phyloP scores from a whole-genome alignment of 2,888 invertebrate genomes.

The Cheilosia vulpina region DNA sequence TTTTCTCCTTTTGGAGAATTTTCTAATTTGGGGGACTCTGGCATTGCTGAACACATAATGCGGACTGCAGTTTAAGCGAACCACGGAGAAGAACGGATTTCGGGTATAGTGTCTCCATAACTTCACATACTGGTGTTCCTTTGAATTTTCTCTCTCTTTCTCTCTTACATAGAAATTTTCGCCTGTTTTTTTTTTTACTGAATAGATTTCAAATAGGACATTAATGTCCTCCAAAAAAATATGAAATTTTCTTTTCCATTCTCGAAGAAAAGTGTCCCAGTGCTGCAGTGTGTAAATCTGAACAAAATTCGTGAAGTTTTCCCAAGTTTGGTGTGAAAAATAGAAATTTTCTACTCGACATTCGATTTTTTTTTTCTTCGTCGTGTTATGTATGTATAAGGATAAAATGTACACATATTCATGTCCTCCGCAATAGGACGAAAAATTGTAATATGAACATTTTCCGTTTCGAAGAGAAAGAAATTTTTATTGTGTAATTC shows the following conservation, averaged over 20 bases:
- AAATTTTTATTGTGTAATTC: slow-evolving; percentile 68
- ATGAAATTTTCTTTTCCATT: slow-evolving; percentile 37
- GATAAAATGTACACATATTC: slow-evolving; percentile 72
- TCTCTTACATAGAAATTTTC: slow-evolving; percentile 52
- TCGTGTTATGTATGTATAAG: slow-evolving; percentile 73
- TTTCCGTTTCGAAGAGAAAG: slow-evolving; percentile 51
- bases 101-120: slow-evolving; percentile 79
- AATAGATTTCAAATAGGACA: slow-evolving; percentile 25
- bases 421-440: slow-evolving; percentile 70
- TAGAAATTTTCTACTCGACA: slow-evolving; percentile 55
- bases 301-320: slow-evolving; percentile 24
- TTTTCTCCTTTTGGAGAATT: slow-evolving; percentile 75
- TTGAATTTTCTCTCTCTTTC: slow-evolving; percentile 68
- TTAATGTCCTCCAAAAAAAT: slow-evolving; percentile 27
- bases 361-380: slow-evolving; percentile 66
- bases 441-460: slow-evolving; percentile 44
- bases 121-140: slow-evolving; percentile 64
- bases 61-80: slow-evolving; percentile 84
- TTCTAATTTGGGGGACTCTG: slow-evolving; percentile 81
- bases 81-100: slow-evolving; percentile 84
- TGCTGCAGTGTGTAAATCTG: slow-evolving; percentile 18
- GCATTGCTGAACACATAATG: slow-evolving; percentile 79
- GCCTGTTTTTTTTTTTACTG: slow-evolving; percentile 21
- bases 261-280: slow-evolving; percentile 28
- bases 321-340: slow-evolving; percentile 40